Conservation (phyloP, 2,888 invertebrate species). For the Andrena dorsata region DNA sequence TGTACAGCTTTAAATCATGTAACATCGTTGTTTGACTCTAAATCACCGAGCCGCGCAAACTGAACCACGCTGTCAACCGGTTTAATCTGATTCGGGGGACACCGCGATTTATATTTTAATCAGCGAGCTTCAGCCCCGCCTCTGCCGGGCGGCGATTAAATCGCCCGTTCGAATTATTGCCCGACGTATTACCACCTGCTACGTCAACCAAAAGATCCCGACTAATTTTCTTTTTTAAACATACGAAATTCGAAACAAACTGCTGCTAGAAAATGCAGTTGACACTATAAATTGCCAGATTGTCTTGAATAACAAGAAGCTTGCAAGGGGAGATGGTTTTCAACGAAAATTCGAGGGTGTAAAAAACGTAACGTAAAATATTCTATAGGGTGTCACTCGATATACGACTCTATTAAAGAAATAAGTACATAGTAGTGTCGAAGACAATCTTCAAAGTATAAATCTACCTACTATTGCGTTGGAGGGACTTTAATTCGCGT, state of each 20-base stretch:
- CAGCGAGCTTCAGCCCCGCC: slow-evolving; percentile 60
- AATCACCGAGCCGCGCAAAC: slow-evolving; percentile 50
- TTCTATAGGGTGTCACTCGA: no score
- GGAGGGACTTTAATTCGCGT: background rate
- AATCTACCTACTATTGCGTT: background rate
- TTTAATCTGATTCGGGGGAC: slow-evolving; percentile 67
- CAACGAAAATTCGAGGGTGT: background rate
- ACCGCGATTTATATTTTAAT: slow-evolving; percentile 76
- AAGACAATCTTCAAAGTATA: no score
- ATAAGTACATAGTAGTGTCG: no score
- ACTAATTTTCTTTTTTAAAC: background rate
- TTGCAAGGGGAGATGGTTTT: background rate
- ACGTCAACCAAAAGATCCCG: slow-evolving; percentile 34
- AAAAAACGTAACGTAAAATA: no score
- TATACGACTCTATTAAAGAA: no score
- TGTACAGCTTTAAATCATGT: slow-evolving; percentile 33
- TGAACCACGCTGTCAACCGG: slow-evolving; percentile 46
- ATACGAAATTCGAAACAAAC: background rate
- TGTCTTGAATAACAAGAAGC: background rate
- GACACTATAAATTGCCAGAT: background rate
- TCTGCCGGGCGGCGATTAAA: slow-evolving; percentile 65
- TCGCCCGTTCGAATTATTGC: slow-evolving; percentile 66
- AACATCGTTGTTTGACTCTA: slow-evolving; percentile 50
- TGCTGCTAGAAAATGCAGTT: background rate
- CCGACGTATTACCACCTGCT: slow-evolving; percentile 62